Conservation (phyloP, 2,113 vertebrate genomes). For the Dasyprocta punctata region DNA sequence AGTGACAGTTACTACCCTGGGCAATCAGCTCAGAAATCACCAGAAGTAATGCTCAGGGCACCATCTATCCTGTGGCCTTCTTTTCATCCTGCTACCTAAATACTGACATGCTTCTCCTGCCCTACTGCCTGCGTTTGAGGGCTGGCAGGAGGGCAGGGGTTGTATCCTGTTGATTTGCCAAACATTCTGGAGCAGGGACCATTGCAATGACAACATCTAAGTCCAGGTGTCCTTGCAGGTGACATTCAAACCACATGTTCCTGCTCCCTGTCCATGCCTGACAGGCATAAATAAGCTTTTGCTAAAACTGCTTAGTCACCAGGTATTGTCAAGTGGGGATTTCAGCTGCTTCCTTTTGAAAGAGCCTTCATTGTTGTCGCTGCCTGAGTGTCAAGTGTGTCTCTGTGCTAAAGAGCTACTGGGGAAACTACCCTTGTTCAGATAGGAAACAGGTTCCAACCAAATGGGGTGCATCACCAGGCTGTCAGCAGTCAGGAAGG, state of each 20-base stretch:
- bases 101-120: accelerated
- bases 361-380: slow-evolving; percentile 17
- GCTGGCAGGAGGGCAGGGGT: background rate
- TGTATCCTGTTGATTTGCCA: background rate
- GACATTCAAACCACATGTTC: background rate
- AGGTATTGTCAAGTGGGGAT: background rate
- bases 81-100: slow-evolving; percentile 32
- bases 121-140: background rate
- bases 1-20: background rate
- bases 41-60: background rate
- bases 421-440: slow-evolving; percentile 3
- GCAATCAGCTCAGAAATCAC: slow-evolving; percentile 46
- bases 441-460: background rate
- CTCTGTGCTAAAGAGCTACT: background rate
- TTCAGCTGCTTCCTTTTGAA: slow-evolving; percentile 8
- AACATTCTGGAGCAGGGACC: background rate
- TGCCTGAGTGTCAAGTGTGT: background rate
- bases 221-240: background rate
- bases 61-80: background rate
- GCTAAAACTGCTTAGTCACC: background rate
- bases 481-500: background rate
- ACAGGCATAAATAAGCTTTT: background rate
- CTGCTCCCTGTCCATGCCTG: background rate
- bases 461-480: background rate
- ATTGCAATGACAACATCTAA: background rate